A percentile compares a stretch with the other conserved stretches of the same genome.
Conservation (phyloP, 1,140 invertebrate genomes). For the Lucilia cuprina region DNA sequence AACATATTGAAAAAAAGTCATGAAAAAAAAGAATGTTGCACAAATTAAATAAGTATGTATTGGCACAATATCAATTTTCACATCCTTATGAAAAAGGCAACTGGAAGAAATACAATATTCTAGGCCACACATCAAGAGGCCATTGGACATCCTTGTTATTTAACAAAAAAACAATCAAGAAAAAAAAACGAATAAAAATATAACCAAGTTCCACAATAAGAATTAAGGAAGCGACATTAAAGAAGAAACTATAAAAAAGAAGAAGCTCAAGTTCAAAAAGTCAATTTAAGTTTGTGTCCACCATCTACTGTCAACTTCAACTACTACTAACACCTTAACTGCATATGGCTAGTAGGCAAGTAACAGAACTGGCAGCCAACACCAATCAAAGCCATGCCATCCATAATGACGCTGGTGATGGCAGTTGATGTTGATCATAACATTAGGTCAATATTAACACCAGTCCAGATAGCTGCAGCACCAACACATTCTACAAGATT, state of each 20-base stretch:
- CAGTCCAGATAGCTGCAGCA: background rate
- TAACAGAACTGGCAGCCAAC: background rate
- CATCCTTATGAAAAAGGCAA: constrained; percentile 2
- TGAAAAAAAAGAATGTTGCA: background rate
- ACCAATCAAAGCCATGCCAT: background rate
- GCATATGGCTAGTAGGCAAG: background rate
- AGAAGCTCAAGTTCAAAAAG: constrained; percentile 11
- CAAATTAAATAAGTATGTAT: background rate
- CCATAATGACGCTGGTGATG: background rate
- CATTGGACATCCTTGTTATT: background rate
- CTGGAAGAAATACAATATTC: constrained; percentile 4
- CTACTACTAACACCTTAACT: background rate
- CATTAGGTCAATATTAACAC: background rate
- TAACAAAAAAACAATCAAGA: background rate
- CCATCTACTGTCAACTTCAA: background rate
- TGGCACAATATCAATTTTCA: constrained; percentile 7
- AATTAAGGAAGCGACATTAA: background rate
- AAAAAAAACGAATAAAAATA: background rate
- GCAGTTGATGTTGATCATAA: constrained; percentile 4
- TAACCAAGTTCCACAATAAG: background rate
- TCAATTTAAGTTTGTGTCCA: background rate
- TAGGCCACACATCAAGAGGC: constrained; percentile 6
- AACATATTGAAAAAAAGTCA: background rate
- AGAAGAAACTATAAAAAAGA: background rate
- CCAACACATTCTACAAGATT: too few relatives aligned